Conservation (phyloP, 2,797 vertebrate species). For the Enteromius unitaeniatus region DNA sequence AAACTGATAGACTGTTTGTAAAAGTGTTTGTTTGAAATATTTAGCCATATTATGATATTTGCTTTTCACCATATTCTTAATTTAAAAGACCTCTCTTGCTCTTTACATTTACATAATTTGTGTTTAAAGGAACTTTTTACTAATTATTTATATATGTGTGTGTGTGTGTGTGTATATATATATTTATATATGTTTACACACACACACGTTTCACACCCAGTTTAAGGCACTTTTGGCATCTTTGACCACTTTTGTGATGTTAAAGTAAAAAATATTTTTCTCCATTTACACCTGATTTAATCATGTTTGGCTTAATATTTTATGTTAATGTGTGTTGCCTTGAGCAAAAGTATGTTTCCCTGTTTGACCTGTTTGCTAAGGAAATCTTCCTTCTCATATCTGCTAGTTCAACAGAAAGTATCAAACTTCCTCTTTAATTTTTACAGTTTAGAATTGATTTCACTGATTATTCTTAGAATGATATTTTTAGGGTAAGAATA, state of each 20-base stretch:
- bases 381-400: constrained; percentile 48
- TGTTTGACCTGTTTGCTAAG: constrained; percentile 31
- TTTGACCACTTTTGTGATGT: background rate
- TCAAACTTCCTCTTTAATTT: constrained; percentile 39
- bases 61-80: background rate
- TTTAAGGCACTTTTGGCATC: background rate
- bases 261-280: background rate
- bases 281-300: background rate
- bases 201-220: background rate
- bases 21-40: background rate
- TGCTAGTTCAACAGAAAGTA: constrained; percentile 44
- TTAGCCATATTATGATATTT: background rate
- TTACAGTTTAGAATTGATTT: constrained; percentile 54
- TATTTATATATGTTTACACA: no score
- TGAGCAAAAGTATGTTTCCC: constrained; percentile 24
- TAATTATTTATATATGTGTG: no score
- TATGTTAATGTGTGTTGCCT: background rate
- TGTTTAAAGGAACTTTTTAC: background rate
- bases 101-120: background rate
- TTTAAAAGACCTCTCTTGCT: background rate
- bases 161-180: no score
- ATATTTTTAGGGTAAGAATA: background rate
- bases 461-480: background rate
- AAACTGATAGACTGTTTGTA: background rate
- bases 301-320: background rate